phyloP scores from a whole-genome alignment of 2,888 invertebrate species.

The Lochmaea capreae region DNA sequence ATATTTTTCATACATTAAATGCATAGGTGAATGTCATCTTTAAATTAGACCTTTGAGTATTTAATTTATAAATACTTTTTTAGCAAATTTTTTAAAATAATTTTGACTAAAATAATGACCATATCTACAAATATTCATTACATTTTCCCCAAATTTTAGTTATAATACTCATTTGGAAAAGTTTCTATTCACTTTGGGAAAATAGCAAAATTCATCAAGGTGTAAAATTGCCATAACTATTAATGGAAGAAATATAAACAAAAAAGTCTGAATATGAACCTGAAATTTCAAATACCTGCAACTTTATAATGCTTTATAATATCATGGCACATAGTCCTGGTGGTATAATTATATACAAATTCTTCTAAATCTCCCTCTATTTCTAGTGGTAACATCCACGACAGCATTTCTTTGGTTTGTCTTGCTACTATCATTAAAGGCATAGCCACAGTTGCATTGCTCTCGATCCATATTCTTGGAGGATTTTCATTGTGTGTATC shows the following conservation, averaged over 20 bases:
- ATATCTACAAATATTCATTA: too few species aligned
- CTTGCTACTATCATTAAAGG: conserved; percentile 81
- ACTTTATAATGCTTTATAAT: conserved; percentile 53
- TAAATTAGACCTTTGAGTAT: too few species aligned
- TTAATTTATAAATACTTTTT: too few species aligned
- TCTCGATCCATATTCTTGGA: conserved; percentile 52
- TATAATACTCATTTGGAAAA: too few species aligned
- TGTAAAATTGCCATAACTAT: neutral
- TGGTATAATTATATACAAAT: conserved; percentile 68
- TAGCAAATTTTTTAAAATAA: too few species aligned
- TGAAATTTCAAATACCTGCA: conserved; percentile 27
- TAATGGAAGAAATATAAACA: neutral
- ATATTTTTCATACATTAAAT: too few species aligned
- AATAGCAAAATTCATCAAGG: too few species aligned
- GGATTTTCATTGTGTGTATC: conserved; percentile 37
- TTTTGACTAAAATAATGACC: too few species aligned
- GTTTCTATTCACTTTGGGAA: too few species aligned
- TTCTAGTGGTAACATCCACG: conserved; percentile 83
- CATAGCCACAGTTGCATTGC: conserved; percentile 44
- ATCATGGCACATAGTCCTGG: conserved; percentile 74
- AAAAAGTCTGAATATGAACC: neutral
- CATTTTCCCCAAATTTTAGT: too few species aligned
- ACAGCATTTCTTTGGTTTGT: conserved; percentile 79
- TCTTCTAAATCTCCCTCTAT: conserved; percentile 66
- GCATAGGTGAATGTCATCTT: too few species aligned